These are phyloP conservation scores for Tiliacea citrago DNA, from an alignment of 2,888 invertebrate genomes.

Conservation along the genomic window DNA sequence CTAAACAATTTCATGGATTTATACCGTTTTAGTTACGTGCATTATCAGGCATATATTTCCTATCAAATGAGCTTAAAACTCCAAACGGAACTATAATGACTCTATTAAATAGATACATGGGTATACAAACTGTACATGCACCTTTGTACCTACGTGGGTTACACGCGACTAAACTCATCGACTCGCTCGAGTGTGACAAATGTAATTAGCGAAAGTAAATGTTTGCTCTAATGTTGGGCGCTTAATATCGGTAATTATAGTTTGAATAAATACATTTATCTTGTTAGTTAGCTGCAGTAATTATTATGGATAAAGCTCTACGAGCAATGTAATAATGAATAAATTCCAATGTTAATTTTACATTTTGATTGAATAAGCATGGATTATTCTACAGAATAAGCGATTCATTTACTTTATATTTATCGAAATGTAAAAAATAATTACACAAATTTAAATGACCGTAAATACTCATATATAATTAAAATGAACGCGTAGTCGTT, in stretches of 20 bases:
- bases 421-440: background rate
- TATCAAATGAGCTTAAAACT: background rate
- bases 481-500: conserved; percentile 17
- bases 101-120: conserved; percentile 9
- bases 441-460: background rate
- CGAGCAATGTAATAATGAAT: background rate
- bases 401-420: no score
- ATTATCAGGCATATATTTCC: background rate
- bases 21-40: background rate
- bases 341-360: background rate
- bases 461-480: conserved; percentile 9
- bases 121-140: background rate
- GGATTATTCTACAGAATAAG: background rate
- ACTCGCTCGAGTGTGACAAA: conserved; percentile 45
- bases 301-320: background rate
- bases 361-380: background rate
- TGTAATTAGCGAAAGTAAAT: conserved; percentile 62
- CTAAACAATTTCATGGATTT: no score
- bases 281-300: conserved; percentile 1
- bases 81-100: background rate
- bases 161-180: conserved; percentile 23
- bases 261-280: conserved; percentile 29
- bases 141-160: background rate
- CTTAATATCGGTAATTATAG: conserved; percentile 27
- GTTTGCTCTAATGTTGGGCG: conserved; percentile 51